Evolutionary conservation across 2,888 invertebrate genomes (phyloP), one percentile per base, ranked within the genome.

Genomic region (Dione vanillae): DNA sequence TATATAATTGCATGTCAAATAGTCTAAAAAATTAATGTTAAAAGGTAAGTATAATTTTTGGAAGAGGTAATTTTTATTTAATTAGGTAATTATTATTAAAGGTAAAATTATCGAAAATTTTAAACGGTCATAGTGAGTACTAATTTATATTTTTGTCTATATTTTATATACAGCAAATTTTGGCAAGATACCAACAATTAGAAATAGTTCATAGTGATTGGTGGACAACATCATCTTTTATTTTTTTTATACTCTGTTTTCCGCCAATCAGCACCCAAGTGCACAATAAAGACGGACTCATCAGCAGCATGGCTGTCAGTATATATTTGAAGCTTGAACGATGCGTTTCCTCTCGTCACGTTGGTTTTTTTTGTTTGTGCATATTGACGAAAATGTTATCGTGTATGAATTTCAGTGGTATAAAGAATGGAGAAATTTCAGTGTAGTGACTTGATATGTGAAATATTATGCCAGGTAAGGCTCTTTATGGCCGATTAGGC

Each of bases 271-370:
- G 94, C 93, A 90, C 82, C 83, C 93, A 94, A 94, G 94, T 93
- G 94, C 94, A 94, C 95, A 95, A 96, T 96, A 96, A 96, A 96
- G 96, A 95, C 95, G 95, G 95, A 95, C 95, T 95, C 95, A 95
- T 95, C 95, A 94, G 95, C 96, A 97, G 96, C 95, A 97, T 97
- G 97, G 97, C 97, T 97, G 97, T 96, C 97, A 98, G 97, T 98
- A 98, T 98, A 98, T 96, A 98, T 97, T 96, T 97, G 96, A 96
- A 95, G 95, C 95, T 95, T 95, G 95, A 92, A 95, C 94, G 95
- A 97, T 96, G 96, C 95, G 95, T 95, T 96, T 96, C 96, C 96
- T 96, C 95, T 96, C 96, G 95, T 95, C 94, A 94, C 88, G 91
- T 93, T 93, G 94, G 90, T 90, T 92, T 94, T 93, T 94, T 92